Evolutionary conservation across 2,113 vertebrate species (phyloP), one percentile per base, ranked within the genome.

Genomic region (Bufo gargarizans): DNA sequence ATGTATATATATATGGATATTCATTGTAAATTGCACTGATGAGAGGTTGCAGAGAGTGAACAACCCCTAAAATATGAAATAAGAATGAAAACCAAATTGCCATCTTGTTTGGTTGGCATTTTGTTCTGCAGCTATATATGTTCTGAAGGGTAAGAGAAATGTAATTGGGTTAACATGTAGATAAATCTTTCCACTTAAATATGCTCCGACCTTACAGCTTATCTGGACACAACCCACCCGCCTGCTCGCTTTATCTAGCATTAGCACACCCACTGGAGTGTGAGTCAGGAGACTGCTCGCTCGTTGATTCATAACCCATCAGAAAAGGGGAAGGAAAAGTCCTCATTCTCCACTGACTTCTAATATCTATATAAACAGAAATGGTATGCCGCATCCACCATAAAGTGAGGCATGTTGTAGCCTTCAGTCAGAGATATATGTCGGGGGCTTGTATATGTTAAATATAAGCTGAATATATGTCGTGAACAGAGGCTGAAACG

Each of bases 211-310:
- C 9, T 43, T 33, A 4, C 77, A 47, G 33, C 43, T 82, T 82
- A 88, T 88, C 86, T 59, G 69, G 65, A 14, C 79, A 61, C 69
- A 59, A 82, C 80, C 80, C 55, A 77, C 69, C 45, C 45, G 43
- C 16, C 20, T 81, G 67, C 22, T 71, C 11, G 12, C 22, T 58
- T 83, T 83, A 83, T 65, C 78, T 83, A 74, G 56, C 5, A 58
- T 45, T 55, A 83, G 17, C 79, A 83, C 56, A 7, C 77, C 22
- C 49, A n/a, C 45, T 86, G 47, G 2, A n/a, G 10, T 72, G 53
- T 65, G 80, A 77, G 80, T 88, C 86, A 88, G 65, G 55, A 59
- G 50, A 49, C 53, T 8, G 16, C 11, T 10, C 9, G 8, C 65
- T 85, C n/a, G 71, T 22, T 6, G 65, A 84, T 72, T 84, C 65